Evolutionary conservation across 2,888 invertebrate genomes (phyloP), one percentile per base, ranked within the genome.

Genomic region (Parnassius mnemosyne): DNA sequence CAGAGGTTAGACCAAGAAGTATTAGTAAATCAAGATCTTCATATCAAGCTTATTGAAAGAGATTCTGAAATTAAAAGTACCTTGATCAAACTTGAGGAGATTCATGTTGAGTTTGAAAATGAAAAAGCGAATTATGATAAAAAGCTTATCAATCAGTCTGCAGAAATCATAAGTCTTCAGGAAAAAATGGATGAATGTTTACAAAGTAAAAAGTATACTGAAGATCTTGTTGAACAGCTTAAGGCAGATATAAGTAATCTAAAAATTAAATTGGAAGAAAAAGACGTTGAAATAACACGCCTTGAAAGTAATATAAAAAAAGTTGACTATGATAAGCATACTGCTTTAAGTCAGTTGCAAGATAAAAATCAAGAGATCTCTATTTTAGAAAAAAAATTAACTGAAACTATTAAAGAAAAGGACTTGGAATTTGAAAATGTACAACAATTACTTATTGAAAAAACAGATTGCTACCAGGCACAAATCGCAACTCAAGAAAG

Each of bases 11-110:
- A 75, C 60, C 73, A 77, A 47, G 78, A 83, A 43, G 61, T 85
- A 44, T 64, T 61, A 10, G 63, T 63, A 3, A 84, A 80, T 87
- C n/a, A 69, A 60, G 64, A 13, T 49, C 49, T 49, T 49, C 49
- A 13, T 13, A 13, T 13, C 13, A 13, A 3, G 49, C 13, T 49
- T 13, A 13, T 9, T 49, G 49, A 72, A 44, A 85, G 82, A 75
- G 81, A 87, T 57, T 58, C 57, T 11, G 81, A 85, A 77, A 70
- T 85, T 25, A 78, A 81, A 67, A 74, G 78, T 25, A 71, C 78
- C 16, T 49, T 78, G 16, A 74, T 78, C 10, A 78, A 82, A 65
- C 66, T 85, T 41, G 68, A 66, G 47, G 62, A 64, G 3, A 65
- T 83, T 53, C 72, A 80, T 65, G 63, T 52, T 60, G 76, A 83